These are phyloP conservation scores for Diabrotica balteata DNA, from an alignment of 2,888 invertebrate species.

Conservation along the genomic window DNA sequence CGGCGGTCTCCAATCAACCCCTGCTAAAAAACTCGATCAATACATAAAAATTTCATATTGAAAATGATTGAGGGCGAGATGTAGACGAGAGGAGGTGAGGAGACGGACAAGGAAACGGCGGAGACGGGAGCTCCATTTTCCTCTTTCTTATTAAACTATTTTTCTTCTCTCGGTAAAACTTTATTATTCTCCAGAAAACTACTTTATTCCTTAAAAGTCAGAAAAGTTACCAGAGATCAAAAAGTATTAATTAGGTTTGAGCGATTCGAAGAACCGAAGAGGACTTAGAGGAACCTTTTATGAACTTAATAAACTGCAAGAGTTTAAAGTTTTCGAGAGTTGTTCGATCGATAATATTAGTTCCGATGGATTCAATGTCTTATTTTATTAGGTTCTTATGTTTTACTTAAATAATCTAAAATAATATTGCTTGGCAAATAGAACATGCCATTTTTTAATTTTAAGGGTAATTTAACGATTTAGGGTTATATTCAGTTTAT, in stretches of 20 bases:
- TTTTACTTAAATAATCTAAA: too few relatives aligned
- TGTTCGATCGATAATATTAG: slow-evolving; percentile 6
- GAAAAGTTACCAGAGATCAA: slow-evolving; percentile 27
- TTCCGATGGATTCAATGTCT: too few relatives aligned
- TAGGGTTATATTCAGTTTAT: too few relatives aligned
- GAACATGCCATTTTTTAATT: too few relatives aligned
- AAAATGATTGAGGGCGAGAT: slow-evolving; percentile 61
- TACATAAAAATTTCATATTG: slow-evolving; percentile 64
- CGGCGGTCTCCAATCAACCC: slow-evolving; percentile 51
- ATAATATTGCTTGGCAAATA: too few relatives aligned
- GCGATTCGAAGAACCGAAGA: slow-evolving; percentile 22
- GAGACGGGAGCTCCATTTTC: slow-evolving; percentile 38
- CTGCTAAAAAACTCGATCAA: slow-evolving; percentile 61
- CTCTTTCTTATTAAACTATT: slow-evolving; percentile 43
- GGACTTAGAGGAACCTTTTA: slow-evolving; percentile 16
- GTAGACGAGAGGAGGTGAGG: slow-evolving; percentile 41
- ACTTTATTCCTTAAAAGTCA: slow-evolving; percentile 32
- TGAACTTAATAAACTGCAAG: slow-evolving; percentile 26
- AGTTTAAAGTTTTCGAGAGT: slow-evolving; percentile 22
- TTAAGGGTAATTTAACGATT: too few relatives aligned
- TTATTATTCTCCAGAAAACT: slow-evolving; percentile 39
- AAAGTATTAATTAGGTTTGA: slow-evolving; percentile 35
- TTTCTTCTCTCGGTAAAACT: slow-evolving; percentile 37
- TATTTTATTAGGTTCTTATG: too few relatives aligned
- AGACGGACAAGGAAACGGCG: slow-evolving; percentile 23